Percentiles rank a stretch among this genome's conserved stretches.
These are phyloP conservation scores for Parazoanthus atlanticus DNA, from an alignment of 92 coral and sea anemone genomes.

Conservation along the genomic window DNA sequence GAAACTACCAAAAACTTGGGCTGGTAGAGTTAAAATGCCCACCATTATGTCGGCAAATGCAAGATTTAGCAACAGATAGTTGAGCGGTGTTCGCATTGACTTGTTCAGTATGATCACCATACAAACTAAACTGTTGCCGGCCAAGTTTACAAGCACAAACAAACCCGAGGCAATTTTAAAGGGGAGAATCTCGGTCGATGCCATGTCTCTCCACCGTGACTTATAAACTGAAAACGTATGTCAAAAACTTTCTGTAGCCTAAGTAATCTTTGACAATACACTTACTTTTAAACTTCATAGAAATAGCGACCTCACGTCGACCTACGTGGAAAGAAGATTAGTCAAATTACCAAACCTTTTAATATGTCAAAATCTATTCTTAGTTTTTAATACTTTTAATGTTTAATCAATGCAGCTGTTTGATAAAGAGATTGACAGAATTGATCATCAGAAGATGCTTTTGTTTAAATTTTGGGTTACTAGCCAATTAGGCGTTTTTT, in stretches of 20 bases:
- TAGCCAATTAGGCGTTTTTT: too few relatives aligned
- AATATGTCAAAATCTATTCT: background rate
- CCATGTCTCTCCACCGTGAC: background rate
- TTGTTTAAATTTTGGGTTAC: too few relatives aligned
- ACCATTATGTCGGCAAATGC: conserved; percentile 6
- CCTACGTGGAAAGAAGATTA: background rate
- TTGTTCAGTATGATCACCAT: background rate
- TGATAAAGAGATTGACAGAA: background rate
- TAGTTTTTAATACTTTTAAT: background rate
- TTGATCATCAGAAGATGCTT: background rate
- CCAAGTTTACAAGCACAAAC: background rate
- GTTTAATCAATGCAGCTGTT: background rate
- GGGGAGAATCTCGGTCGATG: background rate
- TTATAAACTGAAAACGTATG: background rate
- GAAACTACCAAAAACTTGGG: background rate
- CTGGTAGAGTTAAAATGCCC: background rate
- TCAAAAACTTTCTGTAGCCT: background rate
- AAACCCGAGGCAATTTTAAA: background rate
- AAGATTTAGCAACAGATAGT: background rate
- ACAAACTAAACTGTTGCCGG: conserved; percentile 1
- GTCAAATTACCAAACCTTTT: background rate
- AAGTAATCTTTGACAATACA: background rate
- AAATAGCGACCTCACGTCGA: background rate
- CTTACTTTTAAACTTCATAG: background rate
- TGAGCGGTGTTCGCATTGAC: conserved; percentile 1